Base-by-base conservation (phyloP, 2,888 invertebrate species). In the Eudemis profundana region DNA sequence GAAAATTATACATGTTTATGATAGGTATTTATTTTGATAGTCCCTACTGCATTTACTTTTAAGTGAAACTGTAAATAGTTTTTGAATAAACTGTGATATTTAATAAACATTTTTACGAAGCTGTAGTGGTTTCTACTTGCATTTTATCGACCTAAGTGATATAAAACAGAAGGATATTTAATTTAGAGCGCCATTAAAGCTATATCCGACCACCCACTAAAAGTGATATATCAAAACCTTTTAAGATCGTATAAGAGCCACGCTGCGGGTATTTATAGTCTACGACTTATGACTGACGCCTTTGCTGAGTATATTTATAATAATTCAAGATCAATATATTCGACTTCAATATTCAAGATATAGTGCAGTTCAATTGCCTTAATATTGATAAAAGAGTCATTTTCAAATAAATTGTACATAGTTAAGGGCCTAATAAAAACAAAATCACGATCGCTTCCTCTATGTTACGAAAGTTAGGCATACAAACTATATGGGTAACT, bases 11-110 rank as follows among this genome's bases (percentile, higher is more conserved):
- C 3, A 36, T 15, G 14, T 27, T 27, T 49, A 3, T 27, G 5
- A 12, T 23, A 14, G 14, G 47, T 21, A 38, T 27, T 21, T 53
- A 44, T 21, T 12, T 42, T 50, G 14, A 49, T 17, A 50, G 42
- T 36, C 8, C 21, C 17, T 46, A 49, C n/a, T 54, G 61, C 54
- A 57, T 66, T 66, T 61, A 49, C 33, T 49, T 38, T 2, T 51
- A 66, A 49, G 33, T 10, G 47, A 40, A 46, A 46, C 51, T 69
- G 71, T 69, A 69, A 64, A 68, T 71, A 68, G 29, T 67, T 51
- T 66, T 62, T 10, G 51, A 68, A 76, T 61, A 62, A 78, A 78
- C 80, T 80, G 80, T 80, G 80, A 81, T 81, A 81, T 81, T 79
- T 80, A 78, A 72, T 73, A 69, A 72, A 76, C 74, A 47, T 53